phyloP scores from a whole-genome alignment of 1,140 invertebrate genomes.

The Drosophila busckii region DNA sequence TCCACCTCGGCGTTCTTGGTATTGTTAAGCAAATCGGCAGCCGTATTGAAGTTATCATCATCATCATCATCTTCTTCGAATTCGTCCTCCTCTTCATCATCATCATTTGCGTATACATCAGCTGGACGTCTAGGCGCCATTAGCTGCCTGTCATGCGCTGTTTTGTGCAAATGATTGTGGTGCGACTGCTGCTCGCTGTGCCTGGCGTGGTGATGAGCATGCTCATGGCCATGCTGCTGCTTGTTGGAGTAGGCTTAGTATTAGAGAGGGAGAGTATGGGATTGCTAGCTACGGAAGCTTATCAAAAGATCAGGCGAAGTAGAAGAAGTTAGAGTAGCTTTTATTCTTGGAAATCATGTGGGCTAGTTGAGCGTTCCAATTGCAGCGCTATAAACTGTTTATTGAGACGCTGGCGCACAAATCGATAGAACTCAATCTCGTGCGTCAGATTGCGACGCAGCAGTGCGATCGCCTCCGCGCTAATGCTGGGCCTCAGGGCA shows the following conservation, averaged over 20 bases:
- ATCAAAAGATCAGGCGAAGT: conserved; percentile 38
- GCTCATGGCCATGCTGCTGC: conserved; percentile 38
- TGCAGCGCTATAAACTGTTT: conserved; percentile 86
- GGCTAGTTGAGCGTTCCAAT: conserved; percentile 60
- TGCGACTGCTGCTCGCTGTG: conserved; percentile 12
- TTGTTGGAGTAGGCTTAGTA: conserved; percentile 19
- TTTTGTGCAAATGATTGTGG: conserved; percentile 34
- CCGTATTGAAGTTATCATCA: conserved; percentile 24
- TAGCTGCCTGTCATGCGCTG: conserved; percentile 40
- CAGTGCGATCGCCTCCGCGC: conserved; percentile 88
- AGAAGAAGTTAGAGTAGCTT: conserved; percentile 23
- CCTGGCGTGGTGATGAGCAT: conserved; percentile 33
- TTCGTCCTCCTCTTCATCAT: conserved; percentile 6
- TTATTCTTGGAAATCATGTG: conserved; percentile 24
- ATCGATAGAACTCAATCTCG: conserved; percentile 95
- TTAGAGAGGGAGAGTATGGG: conserved; percentile 16
- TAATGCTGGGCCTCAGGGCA: conserved; percentile 85
- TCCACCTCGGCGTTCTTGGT: conserved; percentile 86
- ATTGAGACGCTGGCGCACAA: conserved; percentile 90
- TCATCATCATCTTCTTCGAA: conserved; percentile 11
- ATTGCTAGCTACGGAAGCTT: conserved; percentile 12
- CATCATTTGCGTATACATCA: conserved; percentile 4
- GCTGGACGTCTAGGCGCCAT: conserved; percentile 17
- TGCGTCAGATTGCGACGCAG: conserved; percentile 90
- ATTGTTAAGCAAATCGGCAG: conserved; percentile 84